A percentile compares a stretch with the other conserved stretches of the same genome.
These are phyloP conservation scores for Neoitamus cyanurus DNA, from an alignment of 2,888 invertebrate species.

Conservation along the genomic window DNA sequence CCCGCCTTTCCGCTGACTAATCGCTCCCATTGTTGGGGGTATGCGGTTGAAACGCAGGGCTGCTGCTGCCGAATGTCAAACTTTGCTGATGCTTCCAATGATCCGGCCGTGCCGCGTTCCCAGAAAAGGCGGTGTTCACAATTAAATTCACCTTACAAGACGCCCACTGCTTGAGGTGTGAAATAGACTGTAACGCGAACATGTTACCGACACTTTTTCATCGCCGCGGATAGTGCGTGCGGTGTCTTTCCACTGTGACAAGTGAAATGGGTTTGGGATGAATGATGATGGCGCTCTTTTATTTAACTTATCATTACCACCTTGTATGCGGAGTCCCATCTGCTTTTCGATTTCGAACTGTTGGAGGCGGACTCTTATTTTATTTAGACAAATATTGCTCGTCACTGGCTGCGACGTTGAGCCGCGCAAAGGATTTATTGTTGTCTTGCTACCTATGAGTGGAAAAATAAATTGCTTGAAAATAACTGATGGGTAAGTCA, in stretches of 20 bases:
- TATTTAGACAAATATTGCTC: background rate
- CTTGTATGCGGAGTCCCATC: background rate
- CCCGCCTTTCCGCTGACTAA: conserved; percentile 21
- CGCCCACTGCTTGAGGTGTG: conserved; percentile 17
- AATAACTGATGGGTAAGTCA: background rate
- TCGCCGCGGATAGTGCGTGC: background rate
- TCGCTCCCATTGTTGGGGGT: background rate
- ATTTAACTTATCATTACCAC: conserved; percentile 5
- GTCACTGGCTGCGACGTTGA: background rate
- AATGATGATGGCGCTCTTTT: conserved; percentile 14
- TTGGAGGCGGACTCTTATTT: background rate
- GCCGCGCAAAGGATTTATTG: background rate
- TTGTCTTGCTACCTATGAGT: background rate
- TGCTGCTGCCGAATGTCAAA: conserved; percentile 38
- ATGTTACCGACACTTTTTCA: background rate
- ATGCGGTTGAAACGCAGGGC: background rate
- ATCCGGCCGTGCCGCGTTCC: background rate
- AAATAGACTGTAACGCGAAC: conserved; percentile 4
- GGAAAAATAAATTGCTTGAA: background rate
- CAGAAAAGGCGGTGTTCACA: conserved; percentile 13
- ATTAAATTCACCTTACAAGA: conserved; percentile 25
- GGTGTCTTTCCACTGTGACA: background rate
- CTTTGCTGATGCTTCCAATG: conserved; percentile 33
- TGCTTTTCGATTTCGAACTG: background rate
- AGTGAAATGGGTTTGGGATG: background rate